Evolutionary conservation across 2,113 vertebrate species (phyloP).

Genomic region (Leptocoma aspasia): DNA sequence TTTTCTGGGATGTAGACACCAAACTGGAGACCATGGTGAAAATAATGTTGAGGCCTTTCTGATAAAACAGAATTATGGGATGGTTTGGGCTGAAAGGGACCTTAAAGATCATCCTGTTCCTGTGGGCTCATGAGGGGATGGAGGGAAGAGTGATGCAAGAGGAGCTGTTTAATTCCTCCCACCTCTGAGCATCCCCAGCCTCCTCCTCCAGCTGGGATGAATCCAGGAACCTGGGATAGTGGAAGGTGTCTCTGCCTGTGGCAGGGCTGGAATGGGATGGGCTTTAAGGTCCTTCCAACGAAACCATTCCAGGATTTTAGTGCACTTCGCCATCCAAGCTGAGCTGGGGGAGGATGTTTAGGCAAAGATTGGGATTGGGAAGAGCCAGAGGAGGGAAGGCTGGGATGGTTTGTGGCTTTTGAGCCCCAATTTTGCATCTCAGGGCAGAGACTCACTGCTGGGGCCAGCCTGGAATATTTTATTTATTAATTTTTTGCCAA

Average conservation of each 20-base stretch:
- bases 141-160: neutral
- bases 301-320: neutral
- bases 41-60: neutral
- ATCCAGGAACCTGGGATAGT: neutral
- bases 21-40: neutral
- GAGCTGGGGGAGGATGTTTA: neutral
- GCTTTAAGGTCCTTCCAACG: neutral
- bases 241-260: neutral
- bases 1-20: accelerated
- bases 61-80: neutral
- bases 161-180: slow-evolving; percentile 13
- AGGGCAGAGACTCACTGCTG: neutral
- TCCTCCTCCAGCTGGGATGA: neutral
- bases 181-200: neutral
- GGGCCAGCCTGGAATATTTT: neutral
- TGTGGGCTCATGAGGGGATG: neutral
- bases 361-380: neutral
- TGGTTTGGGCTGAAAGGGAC: neutral
- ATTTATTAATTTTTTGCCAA: neutral
- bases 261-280: neutral
- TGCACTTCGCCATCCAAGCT: accelerated
- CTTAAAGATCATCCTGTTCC: neutral
- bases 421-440: neutral
- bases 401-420: neutral
- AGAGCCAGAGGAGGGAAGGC: neutral